These are phyloP conservation scores for Conus canariensis DNA, from an alignment of 2,888 invertebrate species.

Conservation along the genomic window DNA sequence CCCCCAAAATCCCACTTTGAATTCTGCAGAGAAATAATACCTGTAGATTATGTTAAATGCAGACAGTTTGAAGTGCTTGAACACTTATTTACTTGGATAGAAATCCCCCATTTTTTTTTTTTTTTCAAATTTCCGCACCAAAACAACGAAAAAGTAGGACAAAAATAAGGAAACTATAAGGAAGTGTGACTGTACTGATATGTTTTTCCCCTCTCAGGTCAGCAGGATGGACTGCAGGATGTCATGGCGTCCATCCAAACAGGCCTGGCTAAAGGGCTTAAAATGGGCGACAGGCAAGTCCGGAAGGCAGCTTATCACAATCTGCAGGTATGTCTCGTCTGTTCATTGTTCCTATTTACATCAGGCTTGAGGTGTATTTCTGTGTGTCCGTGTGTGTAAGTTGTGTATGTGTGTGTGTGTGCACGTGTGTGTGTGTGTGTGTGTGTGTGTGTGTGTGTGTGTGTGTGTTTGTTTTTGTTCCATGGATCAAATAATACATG, in stretches of 20 bases:
- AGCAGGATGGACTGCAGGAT: slow-evolving; percentile 42
- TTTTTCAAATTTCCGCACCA: no score
- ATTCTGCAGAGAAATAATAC: no score
- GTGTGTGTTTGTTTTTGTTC: no score
- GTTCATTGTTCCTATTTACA: background rate
- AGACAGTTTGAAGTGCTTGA: no score
- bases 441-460: background rate
- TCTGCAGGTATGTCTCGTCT: slow-evolving; percentile 52
- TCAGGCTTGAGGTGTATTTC: background rate
- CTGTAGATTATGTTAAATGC: no score
- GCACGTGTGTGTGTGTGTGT: background rate
- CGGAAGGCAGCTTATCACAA: slow-evolving; percentile 59
- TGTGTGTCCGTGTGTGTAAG: background rate
- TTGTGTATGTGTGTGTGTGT: background rate
- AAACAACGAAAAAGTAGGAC: no score
- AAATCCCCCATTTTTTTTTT: no score
- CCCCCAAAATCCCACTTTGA: no score
- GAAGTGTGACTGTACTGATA: no score
- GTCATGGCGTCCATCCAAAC: slow-evolving; percentile 57
- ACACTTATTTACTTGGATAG: no score
- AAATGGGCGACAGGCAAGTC: slow-evolving; percentile 60
- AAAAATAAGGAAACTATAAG: no score
- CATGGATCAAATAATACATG: background rate
- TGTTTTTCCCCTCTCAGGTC: background rate
- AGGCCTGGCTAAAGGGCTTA: slow-evolving; percentile 63